Base-by-base conservation (phyloP, 2,113 vertebrate genomes). In the Cyprinodon brontotheroides region DNA sequence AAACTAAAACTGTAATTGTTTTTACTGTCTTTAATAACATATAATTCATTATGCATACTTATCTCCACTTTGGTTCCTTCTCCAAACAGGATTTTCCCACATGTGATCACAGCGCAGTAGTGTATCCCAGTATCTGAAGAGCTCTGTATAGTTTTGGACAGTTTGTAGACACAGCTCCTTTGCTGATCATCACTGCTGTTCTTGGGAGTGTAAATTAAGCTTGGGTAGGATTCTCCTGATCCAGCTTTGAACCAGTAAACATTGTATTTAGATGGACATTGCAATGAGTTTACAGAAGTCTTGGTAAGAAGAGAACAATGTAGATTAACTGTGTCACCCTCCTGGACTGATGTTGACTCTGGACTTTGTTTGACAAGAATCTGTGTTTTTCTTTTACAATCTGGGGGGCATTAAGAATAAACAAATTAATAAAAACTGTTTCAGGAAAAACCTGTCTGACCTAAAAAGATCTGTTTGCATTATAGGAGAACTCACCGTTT, bases 81-180 rank as follows among this genome's bases (percentile, higher is more conserved):
- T 1, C 89, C 89, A 68, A 91, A 17, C 11, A 87, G 6, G 41
- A 91, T 74, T 4, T 61, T 47, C 61, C 87, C 88, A 83, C 86
- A 91, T 39, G 65, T 36, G 45, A 14, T 78, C 47, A 88, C 77
- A 67, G 89, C 89, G 66, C 89, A 90, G 60, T 89, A 86, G 64
- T 89, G 90, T 9, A 65, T 89, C 20, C 76, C 89, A 62, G 68
- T 38, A 61, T 91, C 81, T 40, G 61, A 72, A 2, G 62, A 47
- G 47, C 20, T 61, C 22, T 69, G 9, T 1, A 73, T 82, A 29
- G 13, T 78, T 74, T 78, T 91, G 36, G 76, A 72, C 38, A 92
- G 73, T 9, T 20, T 72, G 70, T 85, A 86, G 45, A 65, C 36
- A 75, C 87, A 92, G 14, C 60, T 83, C 20, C 45, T 72, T 62